phyloP scores from a whole-genome alignment of 2,888 invertebrate genomes.

The Pyrgus malvae region DNA sequence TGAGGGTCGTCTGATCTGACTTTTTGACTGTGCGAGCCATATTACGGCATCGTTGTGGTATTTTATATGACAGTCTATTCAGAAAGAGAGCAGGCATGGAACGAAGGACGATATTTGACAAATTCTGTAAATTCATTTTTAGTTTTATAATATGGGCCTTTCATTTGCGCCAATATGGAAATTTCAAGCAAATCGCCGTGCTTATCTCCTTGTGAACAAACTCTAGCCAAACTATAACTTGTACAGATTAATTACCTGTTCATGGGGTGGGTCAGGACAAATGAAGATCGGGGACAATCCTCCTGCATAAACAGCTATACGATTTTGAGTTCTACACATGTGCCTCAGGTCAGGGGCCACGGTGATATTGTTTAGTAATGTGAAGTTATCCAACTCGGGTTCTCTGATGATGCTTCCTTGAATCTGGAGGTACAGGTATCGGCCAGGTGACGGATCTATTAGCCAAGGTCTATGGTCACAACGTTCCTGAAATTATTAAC shows the following conservation, averaged over 20 bases:
- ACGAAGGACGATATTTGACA: no score
- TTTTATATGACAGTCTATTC: no score
- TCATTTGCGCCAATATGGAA: no score
- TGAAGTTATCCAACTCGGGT: constrained; percentile 73
- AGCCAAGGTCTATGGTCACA: constrained; percentile 91
- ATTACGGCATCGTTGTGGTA: no score
- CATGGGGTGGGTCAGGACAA: constrained; percentile 77
- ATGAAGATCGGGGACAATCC: constrained; percentile 82
- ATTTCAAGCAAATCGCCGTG: no score
- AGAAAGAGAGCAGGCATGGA: no score
- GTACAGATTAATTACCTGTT: constrained; percentile 42
- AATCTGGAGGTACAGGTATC: constrained; percentile 90
- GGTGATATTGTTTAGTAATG: constrained; percentile 80
- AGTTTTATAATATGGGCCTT: no score
- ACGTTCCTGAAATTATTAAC: constrained; percentile 81
- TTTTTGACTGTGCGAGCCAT: no score
- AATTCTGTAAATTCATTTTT: no score
- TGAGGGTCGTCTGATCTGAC: no score
- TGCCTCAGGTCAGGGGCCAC: constrained; percentile 79
- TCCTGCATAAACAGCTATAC: constrained; percentile 90
- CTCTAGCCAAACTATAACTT: not conserved
- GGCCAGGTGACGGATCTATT: constrained; percentile 88
- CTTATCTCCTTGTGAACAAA: no score
- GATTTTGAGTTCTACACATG: constrained; percentile 88
- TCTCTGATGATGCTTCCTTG: constrained; percentile 83